Base-by-base conservation (phyloP, 2,797 vertebrate genomes). In the Acomys russatus region DNA sequence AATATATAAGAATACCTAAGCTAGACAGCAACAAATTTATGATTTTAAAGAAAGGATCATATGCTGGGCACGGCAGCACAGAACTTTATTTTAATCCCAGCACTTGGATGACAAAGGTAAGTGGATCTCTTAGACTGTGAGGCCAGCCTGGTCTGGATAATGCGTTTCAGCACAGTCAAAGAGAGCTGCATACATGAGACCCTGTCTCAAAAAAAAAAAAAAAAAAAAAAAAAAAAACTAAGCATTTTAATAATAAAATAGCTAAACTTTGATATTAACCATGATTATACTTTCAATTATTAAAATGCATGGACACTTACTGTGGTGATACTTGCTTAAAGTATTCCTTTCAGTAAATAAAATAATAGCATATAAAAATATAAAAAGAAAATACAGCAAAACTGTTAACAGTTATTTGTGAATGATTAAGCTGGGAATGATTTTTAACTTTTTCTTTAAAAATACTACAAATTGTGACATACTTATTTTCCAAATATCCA, bases 371-470 rank as follows among this genome's bases (percentile, higher is more conserved):
- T 28, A 93, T 10, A 93, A 94, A 97, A 92, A 92, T 82, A 94
- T 7, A 95, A 38, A 88, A 93, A 91, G 77, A 79, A 94, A 85
- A 92, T 68, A 96, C 14, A 74, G 66, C 70, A 87, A 95, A 90
- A 44, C 35, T 68, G 18, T 87, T 88, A 92, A 64, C 33, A 92
- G 49, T 78, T 73, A 89, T 85, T 79, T 96, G 9, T 79, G 10
- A 88, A 93, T 86, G 85, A 88, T 63, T 85, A 90, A 92, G 86
- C 38, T 56, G 28, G 22, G 74, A 33, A 63, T 84, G 20, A 82
- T 86, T 92, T 44, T 96, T 79, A 83, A 93, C 18, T 85, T 70
- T 94, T 93, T 78, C 76, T 95, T 88, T 94, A 94, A 88, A 94
- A 51, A 84, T 80, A 28, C 66, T 90, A 70, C 11, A 95, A 95